Evolutionary conservation across 2,113 vertebrate species (phyloP), one percentile per base, ranked within the genome.

Genomic region (Melanerpes aurifrons): DNA sequence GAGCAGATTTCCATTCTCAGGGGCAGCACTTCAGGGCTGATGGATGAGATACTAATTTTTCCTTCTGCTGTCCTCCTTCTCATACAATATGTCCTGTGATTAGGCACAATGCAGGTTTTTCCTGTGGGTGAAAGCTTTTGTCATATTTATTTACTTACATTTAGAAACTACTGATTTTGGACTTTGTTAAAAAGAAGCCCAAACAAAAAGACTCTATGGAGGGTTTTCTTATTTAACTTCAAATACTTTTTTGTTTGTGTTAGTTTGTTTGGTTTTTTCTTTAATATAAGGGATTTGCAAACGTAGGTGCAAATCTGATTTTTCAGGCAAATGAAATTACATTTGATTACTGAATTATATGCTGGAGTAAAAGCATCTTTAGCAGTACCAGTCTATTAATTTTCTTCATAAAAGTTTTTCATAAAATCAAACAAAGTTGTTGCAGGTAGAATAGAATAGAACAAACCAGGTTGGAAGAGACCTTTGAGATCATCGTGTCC

Each of bases 321-420:
- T 80, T 91, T 82, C 40, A n/a, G 57, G 71, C 26, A 86, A 81
- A 84, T 31, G 24, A 85, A 85, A 61, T 72, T 3, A 31, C 10
- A 10, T 63, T 89, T 82, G 8, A n/a, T 88, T 18, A 35, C 35
- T 48, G 11, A 35, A 20, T 67, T 48, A 8, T 48, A 50, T 53
- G 10, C 21, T 78, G 43, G 28, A 35, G 64, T 73, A 76, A 89
- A 92, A 82, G 5, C 48, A 25, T 61, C 28, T 80, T 57, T 54
- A 77, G 14, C 15, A 68, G 7, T 45, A 71, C 24, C 12, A 28
- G 12, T 61, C 28, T 61, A 26, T 82, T 85, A 5, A 73, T 80
- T 87, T 71, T 83, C 75, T 83, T 80, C 22, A 24, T 82, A 61
- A 91, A 73, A 77, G 85, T 71, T 86, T 72, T 83, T 80, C 22